Evolutionary conservation across 2,797 vertebrate species (phyloP).

Genomic region (Crocidura indochinensis): DNA sequence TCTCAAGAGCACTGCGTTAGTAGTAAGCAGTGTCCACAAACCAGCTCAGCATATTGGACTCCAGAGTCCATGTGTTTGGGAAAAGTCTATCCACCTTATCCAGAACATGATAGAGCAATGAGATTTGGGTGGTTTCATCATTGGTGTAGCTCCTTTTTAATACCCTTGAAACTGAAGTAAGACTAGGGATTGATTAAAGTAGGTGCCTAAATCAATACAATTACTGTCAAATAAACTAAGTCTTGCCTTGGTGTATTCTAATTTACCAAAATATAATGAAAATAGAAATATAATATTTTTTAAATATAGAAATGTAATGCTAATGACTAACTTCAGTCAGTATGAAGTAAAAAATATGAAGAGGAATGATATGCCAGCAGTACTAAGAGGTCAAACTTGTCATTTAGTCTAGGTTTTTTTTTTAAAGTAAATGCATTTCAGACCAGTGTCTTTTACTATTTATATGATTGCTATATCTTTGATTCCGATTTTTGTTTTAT

Average conservation of each 20-base stretch:
- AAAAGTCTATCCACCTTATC: neutral
- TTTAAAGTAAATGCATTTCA: neutral
- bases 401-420: neutral
- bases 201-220: neutral
- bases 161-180: neutral
- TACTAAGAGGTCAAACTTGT: neutral
- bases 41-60: neutral
- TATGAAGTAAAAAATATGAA: neutral
- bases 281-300: slow-evolving; percentile 3
- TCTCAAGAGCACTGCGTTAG: neutral
- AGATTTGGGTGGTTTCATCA: neutral
- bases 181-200: neutral
- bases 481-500: slow-evolving; percentile 38
- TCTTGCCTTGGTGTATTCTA: slow-evolving; percentile 6
- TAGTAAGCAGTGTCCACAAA: neutral
- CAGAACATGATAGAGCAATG: neutral
- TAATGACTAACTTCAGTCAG: neutral
- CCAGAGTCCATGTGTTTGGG: neutral
- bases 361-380: neutral
- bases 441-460: neutral
- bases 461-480: neutral
- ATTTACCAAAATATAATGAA: neutral
- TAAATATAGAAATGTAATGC: neutral
- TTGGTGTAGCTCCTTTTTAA: neutral
- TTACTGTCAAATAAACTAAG: neutral